Evolutionary conservation across 2,113 vertebrate genomes (phyloP).

Genomic region (Columba livia): DNA sequence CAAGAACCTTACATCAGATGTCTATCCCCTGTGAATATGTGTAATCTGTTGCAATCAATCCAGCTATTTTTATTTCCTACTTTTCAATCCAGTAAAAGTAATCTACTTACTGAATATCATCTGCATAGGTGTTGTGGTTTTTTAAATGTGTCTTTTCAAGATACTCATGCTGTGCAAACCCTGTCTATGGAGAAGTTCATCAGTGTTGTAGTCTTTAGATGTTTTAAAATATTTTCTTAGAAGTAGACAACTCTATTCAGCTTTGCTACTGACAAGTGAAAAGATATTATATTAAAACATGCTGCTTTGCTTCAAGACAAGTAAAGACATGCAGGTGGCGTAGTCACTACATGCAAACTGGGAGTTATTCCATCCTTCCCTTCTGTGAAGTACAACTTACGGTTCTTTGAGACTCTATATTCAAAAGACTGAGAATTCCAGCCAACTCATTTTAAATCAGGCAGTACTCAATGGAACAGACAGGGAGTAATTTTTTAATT

Average conservation of each 20-base stretch:
- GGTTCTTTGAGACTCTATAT: not conserved
- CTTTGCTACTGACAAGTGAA: not conserved
- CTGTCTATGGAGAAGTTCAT: not conserved
- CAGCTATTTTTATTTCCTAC: not conserved
- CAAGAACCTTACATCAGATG: not conserved
- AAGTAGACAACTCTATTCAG: not conserved
- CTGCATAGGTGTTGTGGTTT: no score
- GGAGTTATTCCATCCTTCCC: not conserved
- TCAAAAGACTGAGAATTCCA: not conserved
- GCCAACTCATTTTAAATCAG: not conserved
- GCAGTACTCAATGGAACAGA: not conserved
- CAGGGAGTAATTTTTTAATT: not conserved
- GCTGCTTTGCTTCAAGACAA: not conserved
- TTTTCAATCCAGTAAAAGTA: not conserved
- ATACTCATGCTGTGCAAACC: not conserved
- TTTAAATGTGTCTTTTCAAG: not conserved
- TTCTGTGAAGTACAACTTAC: not conserved
- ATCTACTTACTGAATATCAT: not conserved
- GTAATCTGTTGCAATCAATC: not conserved
- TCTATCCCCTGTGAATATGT: not conserved
- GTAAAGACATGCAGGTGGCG: not conserved
- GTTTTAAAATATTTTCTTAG: not conserved
- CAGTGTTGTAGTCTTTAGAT: not conserved
- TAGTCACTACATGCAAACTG: accelerated
- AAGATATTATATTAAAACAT: not conserved